Evolutionary conservation across 2,888 invertebrate species (phyloP), one percentile per base, ranked within the genome.

Genomic region (Xestia ashworthii): DNA sequence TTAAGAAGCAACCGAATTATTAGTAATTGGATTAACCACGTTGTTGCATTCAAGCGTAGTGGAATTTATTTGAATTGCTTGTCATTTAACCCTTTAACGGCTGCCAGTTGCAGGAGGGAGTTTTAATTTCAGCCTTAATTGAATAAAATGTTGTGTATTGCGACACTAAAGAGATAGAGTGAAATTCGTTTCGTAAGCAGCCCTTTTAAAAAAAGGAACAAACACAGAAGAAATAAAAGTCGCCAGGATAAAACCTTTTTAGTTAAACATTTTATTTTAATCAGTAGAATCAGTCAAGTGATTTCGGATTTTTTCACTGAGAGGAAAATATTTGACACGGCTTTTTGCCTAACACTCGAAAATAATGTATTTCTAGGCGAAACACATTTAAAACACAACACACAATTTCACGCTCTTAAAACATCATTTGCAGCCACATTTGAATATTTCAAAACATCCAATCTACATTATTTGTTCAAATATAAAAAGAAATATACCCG

Each of bases 381-480:
- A 19, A 44, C 48, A 74, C 5, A 73, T 38, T 48, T 12, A 19
- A 55, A 65, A 82, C 58, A 78, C 65, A 83, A 78, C 84, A 88
- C 88, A 82, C 76, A 87, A 83, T 84, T 83, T 81, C 80, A 84
- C 82, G 85, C 87, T 85, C 81, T 76, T 58, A 78, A 87, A 78
- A 85, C 87, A 85, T 89, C 89, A 85, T 78, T 85, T 82, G 72
- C 87, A 85, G 72, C 25, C 82, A 85, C 86, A 84, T 87, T 89
- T 91, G 87, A 89, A 90, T 89, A 88, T 87, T 89, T 88, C 89
- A 87, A 93, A 93, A 93, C 92, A 92, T 91, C 91, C 92, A 93
- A 94, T 94, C 93, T 91, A 91, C 94, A 95, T 95, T 95, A 95
- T 95, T 94, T 94, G 92, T 94, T 92, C 94, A 92, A 95, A 95